Evolutionary conservation across 2,888 invertebrate species (phyloP).

Genomic region (Pristionchus entomophagus): DNA sequence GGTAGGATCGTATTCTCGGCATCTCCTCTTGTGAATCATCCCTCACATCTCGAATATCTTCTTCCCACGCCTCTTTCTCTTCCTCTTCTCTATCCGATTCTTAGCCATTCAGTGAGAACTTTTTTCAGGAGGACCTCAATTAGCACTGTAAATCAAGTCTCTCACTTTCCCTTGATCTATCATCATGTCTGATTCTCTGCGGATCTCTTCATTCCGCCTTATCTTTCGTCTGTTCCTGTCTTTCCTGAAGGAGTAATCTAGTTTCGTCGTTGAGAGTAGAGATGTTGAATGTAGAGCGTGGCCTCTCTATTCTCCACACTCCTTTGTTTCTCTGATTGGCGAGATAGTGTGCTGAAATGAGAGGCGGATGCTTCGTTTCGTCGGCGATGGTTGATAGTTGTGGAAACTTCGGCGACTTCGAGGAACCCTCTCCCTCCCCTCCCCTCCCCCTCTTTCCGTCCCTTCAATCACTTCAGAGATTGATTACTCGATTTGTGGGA

Average conservation of each 20-base stretch:
- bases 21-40: not conserved
- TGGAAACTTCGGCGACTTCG: too few species aligned
- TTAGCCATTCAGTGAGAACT: not conserved
- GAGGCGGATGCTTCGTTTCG: not conserved
- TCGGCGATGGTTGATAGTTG: not conserved
- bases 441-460: not conserved
- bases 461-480: not conserved
- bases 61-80: not conserved
- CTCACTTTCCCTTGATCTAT: not conserved
- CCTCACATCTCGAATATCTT: not conserved
- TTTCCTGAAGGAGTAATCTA: not conserved
- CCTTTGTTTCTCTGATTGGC: too few species aligned
- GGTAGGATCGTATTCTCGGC: too few species aligned
- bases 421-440: not conserved
- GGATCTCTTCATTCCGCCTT: not conserved
- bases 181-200: not conserved
- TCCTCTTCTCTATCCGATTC: not conserved
- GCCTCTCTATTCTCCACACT: not conserved
- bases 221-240: not conserved
- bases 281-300: too few species aligned
- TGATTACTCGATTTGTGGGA: not conserved
- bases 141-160: not conserved
- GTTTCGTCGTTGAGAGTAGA: not conserved
- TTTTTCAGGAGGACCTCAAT: not conserved
- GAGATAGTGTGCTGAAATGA: too few species aligned